Conservation (phyloP, 2,113 vertebrate species). For the Otis tarda region DNA sequence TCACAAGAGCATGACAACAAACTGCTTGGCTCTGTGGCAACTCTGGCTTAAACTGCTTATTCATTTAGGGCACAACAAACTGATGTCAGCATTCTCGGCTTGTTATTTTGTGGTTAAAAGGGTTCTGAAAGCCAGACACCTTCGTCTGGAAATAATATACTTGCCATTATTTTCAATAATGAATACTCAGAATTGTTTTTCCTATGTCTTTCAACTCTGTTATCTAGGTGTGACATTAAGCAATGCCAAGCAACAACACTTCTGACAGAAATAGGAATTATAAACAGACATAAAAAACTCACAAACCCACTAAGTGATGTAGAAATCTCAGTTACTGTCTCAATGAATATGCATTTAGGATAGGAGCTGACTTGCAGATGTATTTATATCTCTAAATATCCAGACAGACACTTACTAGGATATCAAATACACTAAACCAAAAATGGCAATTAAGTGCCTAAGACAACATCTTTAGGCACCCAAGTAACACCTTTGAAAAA, state of each 20-base stretch:
- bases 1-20: not conserved
- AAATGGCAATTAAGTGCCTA: not conserved
- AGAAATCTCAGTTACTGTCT: not conserved
- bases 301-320: not conserved
- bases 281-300: not conserved
- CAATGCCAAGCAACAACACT: not conserved
- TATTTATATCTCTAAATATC: not conserved
- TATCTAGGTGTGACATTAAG: not conserved
- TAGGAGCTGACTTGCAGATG: not conserved
- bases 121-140: not conserved
- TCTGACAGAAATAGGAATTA: not conserved
- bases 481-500: not conserved
- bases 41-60: not conserved
- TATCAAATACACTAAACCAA: not conserved
- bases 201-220: not conserved
- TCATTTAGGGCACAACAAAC: not conserved
- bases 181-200: not conserved
- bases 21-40: not conserved
- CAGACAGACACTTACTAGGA: not conserved
- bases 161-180: not conserved
- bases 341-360: not conserved
- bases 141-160: not conserved
- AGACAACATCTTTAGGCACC: not conserved
- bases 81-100: not conserved
- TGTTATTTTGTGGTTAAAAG: not conserved